phyloP scores from a whole-genome alignment of 2,888 invertebrate genomes.

The Drosophila macrospina region DNA sequence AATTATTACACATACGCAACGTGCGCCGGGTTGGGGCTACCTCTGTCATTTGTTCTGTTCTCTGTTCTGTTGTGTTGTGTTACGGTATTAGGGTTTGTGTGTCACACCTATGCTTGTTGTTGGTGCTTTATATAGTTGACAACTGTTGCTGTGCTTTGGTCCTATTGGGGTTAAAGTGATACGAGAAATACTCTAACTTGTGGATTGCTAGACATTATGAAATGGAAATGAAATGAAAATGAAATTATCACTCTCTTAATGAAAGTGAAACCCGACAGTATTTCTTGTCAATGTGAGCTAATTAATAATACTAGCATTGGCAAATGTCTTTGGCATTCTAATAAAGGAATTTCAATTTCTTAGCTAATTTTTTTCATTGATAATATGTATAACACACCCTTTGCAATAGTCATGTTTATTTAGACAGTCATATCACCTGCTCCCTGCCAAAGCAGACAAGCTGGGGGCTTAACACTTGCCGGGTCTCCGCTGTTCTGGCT shows the following conservation, averaged over 20 bases:
- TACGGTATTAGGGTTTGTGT: constrained; percentile 72
- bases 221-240: not conserved
- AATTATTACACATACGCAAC: constrained; percentile 69
- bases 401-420: constrained; percentile 10
- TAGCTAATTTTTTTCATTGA: too few relatives aligned
- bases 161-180: not conserved
- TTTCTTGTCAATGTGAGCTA: not conserved
- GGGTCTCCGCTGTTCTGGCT: constrained; percentile 44
- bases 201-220: not conserved
- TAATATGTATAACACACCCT: not conserved
- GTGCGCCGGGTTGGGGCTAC: constrained; percentile 32
- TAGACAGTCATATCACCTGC: constrained; percentile 15
- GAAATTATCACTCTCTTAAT: not conserved
- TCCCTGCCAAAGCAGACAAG: constrained; percentile 9
- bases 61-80: constrained; percentile 14
- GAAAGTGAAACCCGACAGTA: not conserved
- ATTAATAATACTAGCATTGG: too few relatives aligned
- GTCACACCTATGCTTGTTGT: constrained; percentile 52
- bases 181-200: constrained; percentile 15
- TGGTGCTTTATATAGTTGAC: constrained; percentile 32
- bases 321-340: too few relatives aligned
- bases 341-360: constrained; percentile 6
- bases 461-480: constrained; percentile 59
- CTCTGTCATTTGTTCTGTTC: constrained; percentile 11
- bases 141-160: constrained; percentile 66